Evolutionary conservation across 2,888 invertebrate species (phyloP), one percentile per base, ranked within the genome.

Genomic region (Cataglyphis livida): DNA sequence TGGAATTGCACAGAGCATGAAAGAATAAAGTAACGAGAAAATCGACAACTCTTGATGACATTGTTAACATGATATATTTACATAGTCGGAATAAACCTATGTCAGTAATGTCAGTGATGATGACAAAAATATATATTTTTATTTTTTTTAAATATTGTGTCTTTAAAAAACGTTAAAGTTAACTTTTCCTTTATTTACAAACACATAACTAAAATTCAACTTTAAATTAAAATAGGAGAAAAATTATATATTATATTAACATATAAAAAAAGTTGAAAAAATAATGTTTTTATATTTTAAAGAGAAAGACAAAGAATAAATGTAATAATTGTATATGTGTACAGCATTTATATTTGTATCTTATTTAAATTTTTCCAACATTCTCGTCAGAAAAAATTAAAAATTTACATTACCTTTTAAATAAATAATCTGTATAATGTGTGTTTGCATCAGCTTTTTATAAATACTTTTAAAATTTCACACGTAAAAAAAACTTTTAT

Each of bases 1-100:
- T 18, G 59, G 10, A 44, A 57, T 70, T 70, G 44, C 32, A 35
- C 18, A 9, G 35, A 51, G 51, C 7, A 3, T 70, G 59, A 70
- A 70, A 79, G 48, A 78, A 59, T 78, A 35, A 44, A 21, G 21
- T 78, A 18, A 44, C 21, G 59, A 59, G n/a, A 15, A 44, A 32
- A 15, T 65, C 25, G 48, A 64, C 35, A 35, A 41, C 21, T 57
- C 68, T 66, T 66, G 21, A 0, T 10, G n/a, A 44, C 54, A 18
- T 78, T 21, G 3, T n/a, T 78, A 70, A 78, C 38, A n/a, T 18
- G 70, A 70, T 21, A 32, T 57, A 21, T 3, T 12, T 57, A 35
- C 10, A 41, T 15, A 18, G 0, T n/a, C 21, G 18, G 3, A 70
- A 70, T 25, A 79, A 70, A 78, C 21, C 9, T 57, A 28, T 32